Conservation (phyloP, 2,888 invertebrate species). For the Pyrocoelia pectoralis region DNA sequence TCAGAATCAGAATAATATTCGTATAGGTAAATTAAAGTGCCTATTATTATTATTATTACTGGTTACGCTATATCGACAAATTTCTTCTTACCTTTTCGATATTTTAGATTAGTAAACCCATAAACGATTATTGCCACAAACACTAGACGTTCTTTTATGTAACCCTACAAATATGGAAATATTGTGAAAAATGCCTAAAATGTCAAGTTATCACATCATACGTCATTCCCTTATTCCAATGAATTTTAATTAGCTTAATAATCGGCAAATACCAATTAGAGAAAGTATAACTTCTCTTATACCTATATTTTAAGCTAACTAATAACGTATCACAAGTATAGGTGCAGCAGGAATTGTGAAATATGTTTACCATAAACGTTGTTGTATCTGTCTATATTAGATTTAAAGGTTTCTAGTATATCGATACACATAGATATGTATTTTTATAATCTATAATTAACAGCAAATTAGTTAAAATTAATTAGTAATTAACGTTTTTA, state of each 20-base stretch:
- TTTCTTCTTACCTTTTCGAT: too few species aligned
- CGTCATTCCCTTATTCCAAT: conserved; percentile 1
- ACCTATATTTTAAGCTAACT: background rate
- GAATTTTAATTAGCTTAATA: conserved; percentile 4
- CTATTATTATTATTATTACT: too few species aligned
- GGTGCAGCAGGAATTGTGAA: conserved; percentile 4
- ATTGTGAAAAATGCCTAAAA: background rate
- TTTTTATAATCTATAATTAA: background rate
- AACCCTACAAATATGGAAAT: background rate
- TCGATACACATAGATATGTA: background rate
- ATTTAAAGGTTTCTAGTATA: background rate
- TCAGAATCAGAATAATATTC: too few species aligned
- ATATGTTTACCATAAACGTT: background rate
- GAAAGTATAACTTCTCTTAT: conserved; percentile 4
- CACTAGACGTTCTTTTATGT: too few species aligned
- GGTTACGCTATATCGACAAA: too few species aligned
- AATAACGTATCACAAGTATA: conserved; percentile 3
- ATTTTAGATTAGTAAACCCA: too few species aligned
- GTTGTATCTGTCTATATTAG: background rate
- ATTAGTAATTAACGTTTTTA: background rate
- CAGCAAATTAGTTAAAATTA: background rate
- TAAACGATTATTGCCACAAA: too few species aligned
- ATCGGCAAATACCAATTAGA: conserved; percentile 12
- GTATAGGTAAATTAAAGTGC: too few species aligned
- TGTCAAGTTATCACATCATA: background rate